A percentile compares a stretch with the other conserved stretches of the same genome.
These are phyloP conservation scores for Lepidocyrtinus sp. DNA, from an alignment of 2,888 invertebrate genomes.

Conservation along the genomic window DNA sequence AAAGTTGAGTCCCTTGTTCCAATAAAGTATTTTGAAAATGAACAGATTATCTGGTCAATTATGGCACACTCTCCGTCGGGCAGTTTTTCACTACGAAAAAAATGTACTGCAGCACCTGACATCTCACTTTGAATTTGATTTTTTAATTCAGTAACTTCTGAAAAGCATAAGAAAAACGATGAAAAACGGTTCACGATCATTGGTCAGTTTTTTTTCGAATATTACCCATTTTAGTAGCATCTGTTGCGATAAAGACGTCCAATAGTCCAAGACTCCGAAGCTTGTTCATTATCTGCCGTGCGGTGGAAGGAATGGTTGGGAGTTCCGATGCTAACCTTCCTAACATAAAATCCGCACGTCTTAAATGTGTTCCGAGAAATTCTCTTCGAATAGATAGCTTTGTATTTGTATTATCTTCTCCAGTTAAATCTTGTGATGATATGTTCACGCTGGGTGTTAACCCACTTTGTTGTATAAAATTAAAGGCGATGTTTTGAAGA, in stretches of 20 bases:
- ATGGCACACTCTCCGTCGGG: conserved; percentile 83
- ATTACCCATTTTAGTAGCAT: conserved; percentile 77
- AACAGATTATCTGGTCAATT: conserved; percentile 95
- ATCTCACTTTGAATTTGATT: conserved; percentile 51
- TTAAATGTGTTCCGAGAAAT: conserved; percentile 86
- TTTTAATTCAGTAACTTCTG: conserved; percentile 47
- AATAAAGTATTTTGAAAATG: conserved; percentile 87
- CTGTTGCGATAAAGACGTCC: conserved; percentile 87
- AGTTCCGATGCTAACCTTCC: conserved; percentile 80
- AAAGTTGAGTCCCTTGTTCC: conserved; percentile 97
- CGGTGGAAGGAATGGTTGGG: conserved; percentile 85
- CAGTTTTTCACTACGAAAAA: conserved; percentile 48
- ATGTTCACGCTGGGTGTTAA: conserved; percentile 44
- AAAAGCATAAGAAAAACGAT: not conserved
- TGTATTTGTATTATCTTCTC: not conserved
- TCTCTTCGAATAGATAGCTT: conserved; percentile 30
- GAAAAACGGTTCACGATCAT: not conserved
- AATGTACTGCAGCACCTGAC: conserved; percentile 44
- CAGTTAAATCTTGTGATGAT: not conserved
- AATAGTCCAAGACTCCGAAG: conserved; percentile 76
- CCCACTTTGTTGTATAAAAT: conserved; percentile 76
- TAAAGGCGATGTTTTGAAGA: conserved; percentile 79
- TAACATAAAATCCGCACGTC: conserved; percentile 89
- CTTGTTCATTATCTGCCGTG: conserved; percentile 80
- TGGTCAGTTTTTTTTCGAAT: no score